phyloP scores from a whole-genome alignment of 2,113 vertebrate species.

The Lasiurus borealis region DNA sequence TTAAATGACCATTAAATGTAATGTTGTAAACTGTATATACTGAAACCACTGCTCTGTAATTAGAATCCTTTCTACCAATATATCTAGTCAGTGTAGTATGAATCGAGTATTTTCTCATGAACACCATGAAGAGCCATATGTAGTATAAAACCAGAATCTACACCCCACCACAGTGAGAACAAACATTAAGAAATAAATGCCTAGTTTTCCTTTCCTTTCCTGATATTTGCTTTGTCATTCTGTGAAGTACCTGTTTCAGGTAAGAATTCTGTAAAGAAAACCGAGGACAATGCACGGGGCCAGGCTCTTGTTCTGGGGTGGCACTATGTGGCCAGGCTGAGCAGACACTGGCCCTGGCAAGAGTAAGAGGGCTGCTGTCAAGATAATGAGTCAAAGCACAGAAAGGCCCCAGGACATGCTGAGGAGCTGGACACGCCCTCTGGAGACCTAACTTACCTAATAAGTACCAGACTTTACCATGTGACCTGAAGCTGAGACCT shows the following conservation, averaged over 20 bases:
- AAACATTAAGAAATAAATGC: slow-evolving; percentile 49
- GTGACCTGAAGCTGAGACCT: neutral
- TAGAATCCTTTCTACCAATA: neutral
- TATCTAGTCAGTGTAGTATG: neutral
- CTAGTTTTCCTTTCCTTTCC: slow-evolving; percentile 1
- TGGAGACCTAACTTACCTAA: neutral
- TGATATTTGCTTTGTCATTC: slow-evolving; percentile 1
- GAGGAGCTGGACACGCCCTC: neutral
- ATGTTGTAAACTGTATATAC: neutral
- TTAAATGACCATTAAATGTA: neutral
- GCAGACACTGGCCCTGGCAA: neutral
- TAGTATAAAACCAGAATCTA: slow-evolving; percentile 31
- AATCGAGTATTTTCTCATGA: neutral
- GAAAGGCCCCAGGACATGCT: neutral
- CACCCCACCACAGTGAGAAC: neutral
- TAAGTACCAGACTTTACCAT: neutral
- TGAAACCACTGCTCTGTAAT: neutral
- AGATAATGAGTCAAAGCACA: neutral
- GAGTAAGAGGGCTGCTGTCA: neutral
- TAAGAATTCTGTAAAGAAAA: neutral
- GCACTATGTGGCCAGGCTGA: neutral
- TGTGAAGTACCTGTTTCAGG: neutral
- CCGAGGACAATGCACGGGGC: neutral
- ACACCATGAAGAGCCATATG: neutral
- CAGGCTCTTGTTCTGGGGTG: neutral